Base-by-base conservation (phyloP, 2,888 invertebrate species). In the Ophonus ardosiacus region DNA sequence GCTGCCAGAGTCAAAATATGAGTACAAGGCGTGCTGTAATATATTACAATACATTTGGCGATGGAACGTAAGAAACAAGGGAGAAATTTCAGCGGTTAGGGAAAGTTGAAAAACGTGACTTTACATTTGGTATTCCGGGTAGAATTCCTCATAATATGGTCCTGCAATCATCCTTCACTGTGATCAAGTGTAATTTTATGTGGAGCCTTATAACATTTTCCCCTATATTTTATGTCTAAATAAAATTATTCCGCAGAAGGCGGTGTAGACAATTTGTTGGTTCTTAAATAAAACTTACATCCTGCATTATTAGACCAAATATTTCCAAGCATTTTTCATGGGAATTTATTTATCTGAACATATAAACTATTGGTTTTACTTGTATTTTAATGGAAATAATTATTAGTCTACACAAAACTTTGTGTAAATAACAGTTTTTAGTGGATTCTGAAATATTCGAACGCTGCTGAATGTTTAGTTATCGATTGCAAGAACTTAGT, bases 101-200 rank as follows among this genome's bases (percentile, higher is more conserved):
- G 43, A 51, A 51, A 51, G 43, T 51, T 51, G 43, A 51, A 51
- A 51, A 51, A 51, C 43, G 43, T 51, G 43, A 51, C 43, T 51
- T 51, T 51, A 51, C 43, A 63, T 18, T 61, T 63, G 18, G 18
- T 21, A 17, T 63, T 63, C 63, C 18, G 21, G 21, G 24, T 38
- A 31, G 31, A 68, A 38, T 68, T 68, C 68, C 31, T 8, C 31
- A 7, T 31, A 38, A 31, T 68, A 68, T 31, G 68, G 38, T 31
- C 68, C 68, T 68, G 68, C 13, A 13, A 38, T 68, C n/a, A 63
- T 68, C 31, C 68, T 38, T 31, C 68, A 68, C 68, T 68, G 24
- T 68, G 68, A 68, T 68, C 68, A 68, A 68, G 68, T 68, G 68
- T 68, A 68, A 68, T 68, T 68, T 68, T 68, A 31, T 68, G 63